Evolutionary conservation across 1,140 invertebrate species (phyloP).

Genomic region (Cydia strobilella): DNA sequence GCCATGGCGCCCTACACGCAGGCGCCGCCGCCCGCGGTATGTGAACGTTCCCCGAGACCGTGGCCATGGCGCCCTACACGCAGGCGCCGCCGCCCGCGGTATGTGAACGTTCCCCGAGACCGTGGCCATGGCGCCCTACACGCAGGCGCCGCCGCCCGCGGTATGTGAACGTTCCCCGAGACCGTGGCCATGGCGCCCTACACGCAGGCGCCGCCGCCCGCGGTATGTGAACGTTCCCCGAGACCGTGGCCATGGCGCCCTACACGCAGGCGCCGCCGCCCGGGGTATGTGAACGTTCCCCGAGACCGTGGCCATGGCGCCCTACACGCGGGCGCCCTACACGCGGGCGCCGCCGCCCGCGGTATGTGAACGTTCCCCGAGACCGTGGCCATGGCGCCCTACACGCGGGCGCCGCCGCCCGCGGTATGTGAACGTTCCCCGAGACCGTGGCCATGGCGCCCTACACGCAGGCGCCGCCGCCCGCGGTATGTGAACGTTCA

Average conservation of each 20-base stretch:
- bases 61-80: conserved; percentile 91
- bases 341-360: conserved; percentile 86
- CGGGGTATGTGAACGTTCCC: conserved; percentile 93
- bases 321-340: conserved; percentile 86
- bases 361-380: conserved; percentile 93
- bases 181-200: conserved; percentile 90
- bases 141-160: conserved; percentile 92
- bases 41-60: conserved; percentile 91
- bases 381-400: conserved; percentile 89
- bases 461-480: conserved; percentile 92
- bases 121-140: conserved; percentile 89
- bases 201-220: conserved; percentile 91
- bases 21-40: conserved; percentile 92
- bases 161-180: conserved; percentile 93
- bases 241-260: conserved; percentile 89
- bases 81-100: conserved; percentile 92
- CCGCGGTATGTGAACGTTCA: conserved; percentile 92
- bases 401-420: conserved; percentile 86
- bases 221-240: conserved; percentile 93
- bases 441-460: conserved; percentile 90
- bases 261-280: conserved; percentile 93
- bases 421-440: conserved; percentile 93
- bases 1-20: conserved; percentile 91
- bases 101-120: conserved; percentile 93
- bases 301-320: conserved; percentile 89